phyloP scores from a whole-genome alignment of 2,113 vertebrate genomes.

The Lampris megalopsis region DNA sequence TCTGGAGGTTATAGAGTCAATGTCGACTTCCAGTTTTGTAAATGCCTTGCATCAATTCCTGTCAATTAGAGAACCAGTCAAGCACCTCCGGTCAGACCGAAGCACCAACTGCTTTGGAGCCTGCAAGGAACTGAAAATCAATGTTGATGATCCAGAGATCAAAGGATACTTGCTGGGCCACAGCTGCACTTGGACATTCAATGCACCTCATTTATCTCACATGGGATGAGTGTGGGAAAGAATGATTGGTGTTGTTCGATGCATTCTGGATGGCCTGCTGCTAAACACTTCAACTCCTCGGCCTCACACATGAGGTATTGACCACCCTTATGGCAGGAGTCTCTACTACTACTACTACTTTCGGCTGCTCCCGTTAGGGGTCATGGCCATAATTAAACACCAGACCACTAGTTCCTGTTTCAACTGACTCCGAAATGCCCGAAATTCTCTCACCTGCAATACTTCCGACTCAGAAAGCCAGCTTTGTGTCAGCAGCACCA shows the following conservation, averaged over 20 bases:
- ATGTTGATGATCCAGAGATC: neutral
- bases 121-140: neutral
- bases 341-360: too few relatives aligned
- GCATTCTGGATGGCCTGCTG: conserved; percentile 36
- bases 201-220: too few relatives aligned
- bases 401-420: neutral
- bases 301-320: too few relatives aligned
- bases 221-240: neutral
- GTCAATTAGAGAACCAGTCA: neutral
- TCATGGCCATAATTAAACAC: conserved; percentile 10
- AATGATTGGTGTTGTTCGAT: conserved; percentile 36
- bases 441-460: too few relatives aligned
- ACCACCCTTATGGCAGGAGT: too few relatives aligned
- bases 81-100: neutral
- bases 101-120: neutral
- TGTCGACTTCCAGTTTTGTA: conserved; percentile 28
- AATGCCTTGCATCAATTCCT: conserved; percentile 12
- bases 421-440: neutral
- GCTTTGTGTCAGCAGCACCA: neutral
- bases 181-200: neutral
- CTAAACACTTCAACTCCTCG: neutral
- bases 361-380: too few relatives aligned
- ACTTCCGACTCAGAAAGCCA: neutral
- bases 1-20: too few relatives aligned
- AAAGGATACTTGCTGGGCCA: conserved; percentile 5